Conservation (phyloP, 2,797 vertebrate genomes). For the Silurus lanzhouensis region DNA sequence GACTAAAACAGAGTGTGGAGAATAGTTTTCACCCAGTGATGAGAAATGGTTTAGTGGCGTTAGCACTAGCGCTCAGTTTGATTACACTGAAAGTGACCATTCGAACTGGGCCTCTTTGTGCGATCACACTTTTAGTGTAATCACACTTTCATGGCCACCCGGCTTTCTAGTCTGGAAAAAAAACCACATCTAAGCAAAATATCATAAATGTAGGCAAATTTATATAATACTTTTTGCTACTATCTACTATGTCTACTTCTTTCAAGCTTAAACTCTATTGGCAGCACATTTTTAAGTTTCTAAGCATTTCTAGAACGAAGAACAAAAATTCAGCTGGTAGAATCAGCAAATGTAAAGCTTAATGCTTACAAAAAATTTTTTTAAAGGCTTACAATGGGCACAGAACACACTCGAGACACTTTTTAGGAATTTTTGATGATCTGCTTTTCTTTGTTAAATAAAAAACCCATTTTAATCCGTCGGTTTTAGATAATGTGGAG, state of each 20-base stretch:
- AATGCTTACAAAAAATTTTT: background rate
- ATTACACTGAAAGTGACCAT: background rate
- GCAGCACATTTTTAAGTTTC: background rate
- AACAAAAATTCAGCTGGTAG: background rate
- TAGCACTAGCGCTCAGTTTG: background rate
- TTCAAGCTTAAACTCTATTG: background rate
- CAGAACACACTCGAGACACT: background rate
- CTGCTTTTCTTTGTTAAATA: background rate
- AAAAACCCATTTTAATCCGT: background rate
- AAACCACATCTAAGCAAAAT: background rate
- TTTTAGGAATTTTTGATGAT: background rate
- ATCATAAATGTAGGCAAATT: background rate
- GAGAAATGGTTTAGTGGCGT: background rate
- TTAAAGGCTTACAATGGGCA: background rate
- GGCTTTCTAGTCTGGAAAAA: background rate
- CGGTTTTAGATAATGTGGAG: background rate
- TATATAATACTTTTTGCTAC: background rate
- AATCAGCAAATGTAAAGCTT: background rate
- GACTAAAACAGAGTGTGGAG: background rate
- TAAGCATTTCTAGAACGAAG: background rate
- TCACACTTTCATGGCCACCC: background rate
- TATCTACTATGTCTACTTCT: background rate
- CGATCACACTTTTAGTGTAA: too few species aligned
- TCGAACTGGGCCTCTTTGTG: too few species aligned
- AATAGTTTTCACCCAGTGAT: background rate